Base-by-base conservation (phyloP, 2,888 invertebrate species). In the Eupithecia pulchellata region DNA sequence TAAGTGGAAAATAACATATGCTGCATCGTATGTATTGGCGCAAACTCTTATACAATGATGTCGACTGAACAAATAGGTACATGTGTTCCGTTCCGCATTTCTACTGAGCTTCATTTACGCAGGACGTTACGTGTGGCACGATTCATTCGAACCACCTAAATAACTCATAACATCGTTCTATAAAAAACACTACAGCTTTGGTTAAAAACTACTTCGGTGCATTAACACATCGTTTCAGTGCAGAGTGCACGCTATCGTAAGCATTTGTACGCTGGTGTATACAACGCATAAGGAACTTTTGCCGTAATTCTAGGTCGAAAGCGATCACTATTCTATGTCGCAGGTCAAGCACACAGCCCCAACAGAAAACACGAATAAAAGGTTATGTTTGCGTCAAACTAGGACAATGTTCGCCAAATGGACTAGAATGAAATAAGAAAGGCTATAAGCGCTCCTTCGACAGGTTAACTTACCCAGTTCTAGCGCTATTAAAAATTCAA, bases 41-140 rank as follows among this genome's bases (percentile, higher is more conserved):
- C 91, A 91, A 92, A 93, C 89, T 91, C 91, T 93, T 93, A 93
- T 93, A 93, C 93, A 94, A 94, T 93, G 89, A 90, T 92, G 92
- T 91, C 89, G 88, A 91, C 92, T 89, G 90, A 91, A 92, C 92
- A 91, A 93, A 47, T 47, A 93, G n/a, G n/a, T 91, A 91, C 90
- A 30, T 92, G 90, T 92, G 93, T 94, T 93, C 93, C 93, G 93
- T 94, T 93, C 93, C 93, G 93, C 93, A 92, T 94, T 93, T 93
- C 93, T 93, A 93, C 89, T 82, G 85, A 90, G 90, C 90, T 89
- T 91, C 92, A 90, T 92, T 91, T 91, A 89, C 91, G 88, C 89
- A 88, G 88, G 86, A 86, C 84, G 86, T 91, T 89, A 89, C 91
- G 89, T 89, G 83, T 82, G 72, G 75, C 81, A 79, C 82, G 82